phyloP scores from a whole-genome alignment of 2,113 vertebrate genomes.

The Garra rufa region DNA sequence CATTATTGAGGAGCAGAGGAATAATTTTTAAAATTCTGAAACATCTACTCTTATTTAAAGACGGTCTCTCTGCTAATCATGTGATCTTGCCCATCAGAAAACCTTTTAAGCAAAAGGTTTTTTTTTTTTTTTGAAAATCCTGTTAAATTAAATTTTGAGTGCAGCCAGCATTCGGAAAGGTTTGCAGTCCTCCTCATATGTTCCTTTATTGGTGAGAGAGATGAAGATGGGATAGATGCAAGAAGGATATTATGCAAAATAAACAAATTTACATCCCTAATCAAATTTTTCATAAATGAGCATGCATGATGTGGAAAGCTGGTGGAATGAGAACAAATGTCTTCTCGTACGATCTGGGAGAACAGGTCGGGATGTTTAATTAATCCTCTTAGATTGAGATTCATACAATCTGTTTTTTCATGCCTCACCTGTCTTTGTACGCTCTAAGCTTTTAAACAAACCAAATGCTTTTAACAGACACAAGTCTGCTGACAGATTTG shows the following conservation, averaged over 20 bases:
- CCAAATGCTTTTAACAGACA: background rate
- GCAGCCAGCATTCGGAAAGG: background rate
- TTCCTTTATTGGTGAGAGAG: background rate
- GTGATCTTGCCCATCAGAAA: background rate
- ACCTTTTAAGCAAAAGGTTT: background rate
- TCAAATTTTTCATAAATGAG: background rate
- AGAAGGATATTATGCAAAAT: conserved; percentile 2
- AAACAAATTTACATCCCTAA: background rate
- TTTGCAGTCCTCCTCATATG: background rate
- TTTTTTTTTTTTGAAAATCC: background rate
- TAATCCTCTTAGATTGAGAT: conserved; percentile 23
- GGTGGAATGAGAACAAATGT: conserved; percentile 11
- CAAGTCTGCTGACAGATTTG: conserved; percentile 1
- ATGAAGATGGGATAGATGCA: background rate
- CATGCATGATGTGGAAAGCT: background rate
- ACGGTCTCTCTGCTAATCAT: background rate
- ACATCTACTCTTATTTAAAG: conserved; percentile 5
- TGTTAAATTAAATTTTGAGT: background rate
- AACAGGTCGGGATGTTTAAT: conserved; percentile 18
- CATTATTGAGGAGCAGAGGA: conserved; percentile 10
- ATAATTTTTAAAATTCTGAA: conserved; percentile 8
- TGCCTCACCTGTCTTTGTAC: conserved; percentile 26
- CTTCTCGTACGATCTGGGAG: background rate
- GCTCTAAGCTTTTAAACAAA: conserved; percentile 16
- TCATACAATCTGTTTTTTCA: conserved; percentile 15